Base-by-base conservation (phyloP, 2,113 vertebrate genomes). In the Hirundichthys speculiger region DNA sequence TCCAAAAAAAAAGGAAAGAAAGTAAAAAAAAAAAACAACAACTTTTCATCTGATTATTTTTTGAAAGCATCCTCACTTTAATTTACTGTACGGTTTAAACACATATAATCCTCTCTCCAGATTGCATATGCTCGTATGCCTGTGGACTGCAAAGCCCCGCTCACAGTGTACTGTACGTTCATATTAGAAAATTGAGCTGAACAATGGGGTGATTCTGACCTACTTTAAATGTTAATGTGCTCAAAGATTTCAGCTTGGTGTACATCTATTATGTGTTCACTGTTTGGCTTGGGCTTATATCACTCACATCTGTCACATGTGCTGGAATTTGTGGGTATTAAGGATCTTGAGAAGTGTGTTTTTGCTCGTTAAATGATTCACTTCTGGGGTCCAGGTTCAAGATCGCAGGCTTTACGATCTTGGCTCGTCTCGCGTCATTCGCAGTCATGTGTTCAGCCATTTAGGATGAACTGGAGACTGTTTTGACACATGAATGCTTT, bases 141-240 rank as follows among this genome's bases (percentile, higher is more conserved):
- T 20, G 30, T 1, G 1, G 25, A 52, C 27, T 13, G 50, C 60
- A 63, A 40, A 63, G 46, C 34, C n/a, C 15, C 1, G 13, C 48
- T 30, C 48, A 52, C 48, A 51, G 25, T 21, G 11, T 24, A 43
- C 39, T 64, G 61, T 64, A 43, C 41, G 43, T 61, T 49, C 14
- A 49, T 38, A 34, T 61, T 49, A 21, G 30, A 43, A 64, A 52
- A 52, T 52, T 20, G 0, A 34, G 24, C 59, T 42, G 27, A 57
- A 64, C 54, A 50, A 71, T 53, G 41, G 56, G 48, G 34, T 34
- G 30, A 54, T 50, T 50, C 47, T 52, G 61, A 52, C 61, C 61
- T 43, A 64, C 48, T 64, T 64, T 40, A 27, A 25, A 51, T 64
- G 47, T 20, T 64, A 42, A 64, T 52, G 22, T 43, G 39, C 39